A percentile compares a stretch with the other conserved stretches of the same genome.
Conservation (phyloP, 1,140 invertebrate species). For the Semibalanus balanoides region DNA sequence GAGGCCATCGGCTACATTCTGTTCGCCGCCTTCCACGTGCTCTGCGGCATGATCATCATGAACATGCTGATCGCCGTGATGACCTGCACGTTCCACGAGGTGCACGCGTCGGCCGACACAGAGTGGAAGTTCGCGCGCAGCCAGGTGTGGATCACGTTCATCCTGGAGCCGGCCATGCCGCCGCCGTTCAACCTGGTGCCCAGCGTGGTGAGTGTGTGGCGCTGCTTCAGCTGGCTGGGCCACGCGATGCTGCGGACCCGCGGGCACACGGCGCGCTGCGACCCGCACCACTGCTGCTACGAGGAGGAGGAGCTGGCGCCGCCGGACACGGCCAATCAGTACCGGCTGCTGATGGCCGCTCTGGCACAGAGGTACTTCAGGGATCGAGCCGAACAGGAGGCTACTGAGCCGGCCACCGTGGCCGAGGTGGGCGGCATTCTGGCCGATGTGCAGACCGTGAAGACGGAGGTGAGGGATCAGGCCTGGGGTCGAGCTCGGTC, state of each 20-base stretch:
- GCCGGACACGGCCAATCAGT: constrained; percentile 20
- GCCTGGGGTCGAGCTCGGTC: too few relatives aligned
- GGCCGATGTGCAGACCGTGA: too few relatives aligned
- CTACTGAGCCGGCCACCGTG: neutral
- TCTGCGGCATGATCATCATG: constrained; percentile 47
- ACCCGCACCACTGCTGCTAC: neutral
- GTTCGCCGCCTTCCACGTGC: constrained; percentile 31
- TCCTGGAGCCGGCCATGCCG: constrained; percentile 38
- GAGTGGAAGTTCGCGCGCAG: constrained; percentile 45
- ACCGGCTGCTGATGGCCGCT: constrained; percentile 34
- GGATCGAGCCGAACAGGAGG: constrained; percentile 14
- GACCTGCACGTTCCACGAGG: constrained; percentile 53
- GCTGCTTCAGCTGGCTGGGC: neutral
- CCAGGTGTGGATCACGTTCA: constrained; percentile 40
- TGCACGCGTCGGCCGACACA: constrained; percentile 41
- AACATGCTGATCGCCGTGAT: constrained; percentile 66
- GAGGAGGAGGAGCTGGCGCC: neutral
- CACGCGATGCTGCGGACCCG: neutral
- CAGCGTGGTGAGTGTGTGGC: constrained; percentile 19
- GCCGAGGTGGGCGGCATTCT: neutral
- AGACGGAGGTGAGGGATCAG: too few relatives aligned
- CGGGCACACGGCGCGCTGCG: neutral
- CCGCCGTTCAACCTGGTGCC: constrained; percentile 41
- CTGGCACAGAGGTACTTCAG: constrained; percentile 40
- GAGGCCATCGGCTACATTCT: constrained; percentile 45